These are phyloP conservation scores for Phoxinus dragarum DNA, from an alignment of 2,797 vertebrate genomes.

Conservation along the genomic window DNA sequence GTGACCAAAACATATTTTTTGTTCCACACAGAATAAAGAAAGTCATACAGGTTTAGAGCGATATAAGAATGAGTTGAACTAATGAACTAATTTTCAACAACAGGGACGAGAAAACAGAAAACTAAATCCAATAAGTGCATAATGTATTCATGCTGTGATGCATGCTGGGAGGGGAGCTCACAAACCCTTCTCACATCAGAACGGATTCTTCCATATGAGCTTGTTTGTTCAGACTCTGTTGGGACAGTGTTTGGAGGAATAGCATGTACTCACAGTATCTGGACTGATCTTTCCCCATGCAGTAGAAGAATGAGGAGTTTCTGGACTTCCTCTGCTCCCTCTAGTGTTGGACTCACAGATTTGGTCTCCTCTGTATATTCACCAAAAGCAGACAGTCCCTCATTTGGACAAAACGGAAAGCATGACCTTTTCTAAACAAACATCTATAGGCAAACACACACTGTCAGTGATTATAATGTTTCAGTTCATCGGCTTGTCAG, in stretches of 20 bases:
- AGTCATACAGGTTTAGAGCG: background rate
- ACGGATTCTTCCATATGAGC: background rate
- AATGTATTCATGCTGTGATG: background rate
- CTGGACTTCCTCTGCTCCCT: conserved; percentile 43
- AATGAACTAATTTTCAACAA: background rate
- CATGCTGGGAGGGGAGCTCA: conserved; percentile 5
- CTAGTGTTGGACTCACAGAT: conserved; percentile 59
- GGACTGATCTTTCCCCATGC: background rate
- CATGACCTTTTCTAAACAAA: conserved; percentile 13
- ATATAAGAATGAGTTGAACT: background rate
- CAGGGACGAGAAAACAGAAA: background rate
- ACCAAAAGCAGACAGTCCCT: background rate
- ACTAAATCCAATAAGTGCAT: background rate
- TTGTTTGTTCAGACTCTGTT: background rate
- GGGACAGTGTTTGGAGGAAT: background rate
- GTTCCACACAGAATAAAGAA: background rate
- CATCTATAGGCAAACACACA: background rate
- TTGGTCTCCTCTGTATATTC: conserved; percentile 11
- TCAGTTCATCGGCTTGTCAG: conserved; percentile 54
- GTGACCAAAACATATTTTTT: background rate
- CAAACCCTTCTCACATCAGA: background rate
- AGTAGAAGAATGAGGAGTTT: background rate
- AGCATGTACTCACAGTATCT: background rate
- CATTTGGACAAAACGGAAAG: background rate
- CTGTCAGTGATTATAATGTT: conserved; percentile 53